Evolutionary conservation across 2,113 vertebrate species (phyloP).

Genomic region (Oncorhynchus tshawytscha): DNA sequence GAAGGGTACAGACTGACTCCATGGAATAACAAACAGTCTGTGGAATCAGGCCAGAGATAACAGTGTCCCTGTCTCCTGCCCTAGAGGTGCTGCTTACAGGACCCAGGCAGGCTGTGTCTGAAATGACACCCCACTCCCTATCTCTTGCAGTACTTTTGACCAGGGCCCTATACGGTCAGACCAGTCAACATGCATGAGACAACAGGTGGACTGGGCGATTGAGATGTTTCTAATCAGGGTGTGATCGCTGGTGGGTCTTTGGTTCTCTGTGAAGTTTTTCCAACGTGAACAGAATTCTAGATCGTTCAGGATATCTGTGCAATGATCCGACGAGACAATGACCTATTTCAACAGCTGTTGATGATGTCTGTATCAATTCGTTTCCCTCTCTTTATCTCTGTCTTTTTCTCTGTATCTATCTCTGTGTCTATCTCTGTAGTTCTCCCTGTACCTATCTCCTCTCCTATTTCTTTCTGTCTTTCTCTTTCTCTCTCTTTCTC

Average conservation of each 20-base stretch:
- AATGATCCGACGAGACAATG: background rate
- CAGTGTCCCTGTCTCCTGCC: constrained; percentile 37
- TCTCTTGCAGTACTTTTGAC: no score
- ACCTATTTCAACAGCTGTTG: background rate
- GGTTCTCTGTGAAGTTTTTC: constrained; percentile 33
- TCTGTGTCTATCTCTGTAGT: constrained; percentile 3
- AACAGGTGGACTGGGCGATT: background rate
- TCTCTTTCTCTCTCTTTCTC: background rate
- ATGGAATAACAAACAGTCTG: constrained; percentile 44
- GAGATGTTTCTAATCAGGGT: background rate
- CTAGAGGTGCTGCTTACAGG: background rate
- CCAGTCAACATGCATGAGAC: constrained; percentile 15
- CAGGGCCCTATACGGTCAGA: no score
- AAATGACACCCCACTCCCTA: background rate
- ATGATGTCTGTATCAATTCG: background rate
- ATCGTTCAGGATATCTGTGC: constrained; percentile 8
- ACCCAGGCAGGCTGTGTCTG: background rate
- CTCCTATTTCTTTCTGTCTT: background rate
- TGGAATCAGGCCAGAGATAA: constrained; percentile 40
- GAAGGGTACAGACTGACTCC: constrained; percentile 46
- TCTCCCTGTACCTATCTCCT: background rate
- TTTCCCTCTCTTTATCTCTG: background rate
- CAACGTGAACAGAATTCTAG: constrained; percentile 20
- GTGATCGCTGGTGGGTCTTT: no score
- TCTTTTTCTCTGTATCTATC: background rate